Base-by-base conservation (phyloP, 1,140 invertebrate genomes). In the Brachionus asplanchnoidis region DNA sequence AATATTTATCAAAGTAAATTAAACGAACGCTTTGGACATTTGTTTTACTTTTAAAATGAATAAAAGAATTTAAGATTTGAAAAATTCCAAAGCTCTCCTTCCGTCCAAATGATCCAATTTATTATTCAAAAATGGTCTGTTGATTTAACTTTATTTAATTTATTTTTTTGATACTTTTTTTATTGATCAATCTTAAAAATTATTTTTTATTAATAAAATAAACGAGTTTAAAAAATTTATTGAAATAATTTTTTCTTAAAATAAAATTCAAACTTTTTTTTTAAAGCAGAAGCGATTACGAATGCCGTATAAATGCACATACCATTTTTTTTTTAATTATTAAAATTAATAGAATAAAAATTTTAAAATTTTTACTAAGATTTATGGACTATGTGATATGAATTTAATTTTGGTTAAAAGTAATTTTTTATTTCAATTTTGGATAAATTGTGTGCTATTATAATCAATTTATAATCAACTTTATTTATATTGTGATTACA, bases 161-260 rank as follows among this genome's bases (percentile, higher is more conserved):
- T 14, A 56, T 56, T n/a, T 65, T 65, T 65, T 65, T 65, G 56
- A 23, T 65, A 46, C 12, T 46, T 46, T 42, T 46, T 46, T 46
- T 46, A 46, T n/a, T 46, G 14, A 46, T n/a, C 1, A 46, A 46
- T 14, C 14, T 23, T 28, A 65, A 28, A 65, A 4, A 65, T 26
- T 65, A 65, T 65, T 65, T 65, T 65, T 60, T n/a, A n/a, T 23
- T 23, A 65, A 65, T 65, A 65, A 65, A 65, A 65, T 65, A 65
- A 23, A 28, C 12, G 26, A 65, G 26, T 65, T 65, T 9, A 65
- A 14, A 65, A 65, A 65, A 65, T 23, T 4, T 23, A 20, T 17
- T 23, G 8, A n/a, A 65, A 65, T 56, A 36, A 36, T 36, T 6
- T 7, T 36, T 36, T 36, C n/a, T n/a, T n/a, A n/a, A 7, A 6